These are phyloP conservation scores for Ellobium chinense DNA, from an alignment of 2,888 invertebrate genomes.

Conservation along the genomic window DNA sequence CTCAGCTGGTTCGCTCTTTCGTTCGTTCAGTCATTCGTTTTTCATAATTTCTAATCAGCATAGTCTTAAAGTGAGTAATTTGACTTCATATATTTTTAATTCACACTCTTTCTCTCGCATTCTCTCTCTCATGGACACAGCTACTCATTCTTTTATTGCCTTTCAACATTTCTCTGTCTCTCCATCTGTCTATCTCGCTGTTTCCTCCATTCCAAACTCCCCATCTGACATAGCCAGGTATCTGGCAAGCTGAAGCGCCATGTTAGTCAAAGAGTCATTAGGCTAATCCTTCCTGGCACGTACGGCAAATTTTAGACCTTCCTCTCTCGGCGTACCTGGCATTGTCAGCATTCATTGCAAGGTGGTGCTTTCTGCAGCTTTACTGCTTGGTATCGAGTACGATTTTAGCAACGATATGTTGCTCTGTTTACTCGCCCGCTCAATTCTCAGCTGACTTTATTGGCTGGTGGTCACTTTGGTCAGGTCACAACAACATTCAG, in stretches of 20 bases:
- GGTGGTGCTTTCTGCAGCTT: neutral
- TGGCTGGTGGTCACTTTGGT: too few species aligned
- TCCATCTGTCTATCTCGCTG: neutral
- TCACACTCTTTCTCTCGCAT: neutral
- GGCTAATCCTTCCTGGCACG: slow-evolving; percentile 13
- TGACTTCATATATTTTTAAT: neutral
- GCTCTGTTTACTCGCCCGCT: too few species aligned
- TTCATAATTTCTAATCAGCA: neutral
- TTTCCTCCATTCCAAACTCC: neutral
- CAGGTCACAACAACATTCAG: too few species aligned
- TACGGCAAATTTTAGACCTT: slow-evolving; percentile 14
- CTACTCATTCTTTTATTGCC: neutral
- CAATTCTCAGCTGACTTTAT: too few species aligned
- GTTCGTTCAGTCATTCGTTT: neutral
- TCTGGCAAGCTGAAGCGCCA: neutral
- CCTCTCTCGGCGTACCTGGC: neutral
- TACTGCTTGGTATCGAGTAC: too few species aligned
- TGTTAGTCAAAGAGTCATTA: neutral
- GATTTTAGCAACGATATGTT: too few species aligned
- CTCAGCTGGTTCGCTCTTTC: neutral
- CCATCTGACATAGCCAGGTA: neutral
- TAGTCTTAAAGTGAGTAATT: neutral
- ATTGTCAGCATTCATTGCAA: slow-evolving; percentile 17
- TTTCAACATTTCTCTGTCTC: neutral
- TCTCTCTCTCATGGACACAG: neutral